Evolutionary conservation across 2,888 invertebrate species (phyloP).

Genomic region (Xylophagus ater): DNA sequence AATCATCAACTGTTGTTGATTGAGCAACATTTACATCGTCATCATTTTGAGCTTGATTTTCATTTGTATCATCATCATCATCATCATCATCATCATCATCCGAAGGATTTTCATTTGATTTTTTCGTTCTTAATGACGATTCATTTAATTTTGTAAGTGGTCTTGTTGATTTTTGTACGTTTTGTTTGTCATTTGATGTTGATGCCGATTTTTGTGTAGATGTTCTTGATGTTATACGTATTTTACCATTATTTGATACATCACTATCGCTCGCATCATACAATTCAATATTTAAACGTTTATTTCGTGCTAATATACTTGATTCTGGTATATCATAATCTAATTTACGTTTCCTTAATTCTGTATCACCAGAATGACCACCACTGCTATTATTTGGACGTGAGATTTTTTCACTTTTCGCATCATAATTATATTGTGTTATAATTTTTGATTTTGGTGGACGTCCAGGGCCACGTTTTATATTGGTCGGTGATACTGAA

Average conservation of each 20-base stretch:
- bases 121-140: background rate
- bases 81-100: background rate
- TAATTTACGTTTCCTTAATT: slow-evolving; percentile 2
- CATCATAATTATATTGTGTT: too few species aligned
- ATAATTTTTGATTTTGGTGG: too few species aligned
- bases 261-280: slow-evolving; percentile 19
- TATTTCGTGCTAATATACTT: slow-evolving; percentile 20
- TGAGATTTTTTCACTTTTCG: slow-evolving; percentile 1
- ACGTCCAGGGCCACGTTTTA: slow-evolving; percentile 7
- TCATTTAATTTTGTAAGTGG: background rate
- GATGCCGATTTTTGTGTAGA: background rate
- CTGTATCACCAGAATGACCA: too few species aligned
- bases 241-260: slow-evolving; percentile 2
- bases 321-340: slow-evolving; percentile 14
- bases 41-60: background rate
- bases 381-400: background rate
- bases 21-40: background rate
- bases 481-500: background rate
- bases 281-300: slow-evolving; percentile 20
- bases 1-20: slow-evolving; percentile 26
- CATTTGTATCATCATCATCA: too few species aligned
- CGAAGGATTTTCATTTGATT: background rate
- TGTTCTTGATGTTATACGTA: too few species aligned
- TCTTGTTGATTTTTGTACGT: background rate
- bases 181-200: background rate